A percentile compares a stretch with the other conserved stretches of the same genome.
phyloP scores from a whole-genome alignment of 2,797 vertebrate genomes.

The Toxotes lorentzi region DNA sequence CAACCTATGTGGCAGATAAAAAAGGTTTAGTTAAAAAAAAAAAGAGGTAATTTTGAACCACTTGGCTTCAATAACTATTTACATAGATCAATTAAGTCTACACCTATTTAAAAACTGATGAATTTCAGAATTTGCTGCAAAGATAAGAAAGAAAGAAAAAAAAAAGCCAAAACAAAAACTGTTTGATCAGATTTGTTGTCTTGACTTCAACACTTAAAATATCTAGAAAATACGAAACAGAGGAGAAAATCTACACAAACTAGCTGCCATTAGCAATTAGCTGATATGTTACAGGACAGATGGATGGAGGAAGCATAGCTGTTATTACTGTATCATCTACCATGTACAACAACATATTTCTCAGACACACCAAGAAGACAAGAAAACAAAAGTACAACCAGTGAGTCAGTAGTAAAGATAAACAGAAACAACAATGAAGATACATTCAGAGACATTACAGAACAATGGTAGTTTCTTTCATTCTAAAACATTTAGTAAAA shows the following conservation, averaged over 20 bases:
- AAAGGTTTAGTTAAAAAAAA: constrained; percentile 58
- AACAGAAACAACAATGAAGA: constrained; percentile 16
- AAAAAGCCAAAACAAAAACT: not conserved
- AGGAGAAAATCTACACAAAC: constrained; percentile 27
- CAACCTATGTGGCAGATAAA: constrained; percentile 1
- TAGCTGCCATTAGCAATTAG: constrained; percentile 63
- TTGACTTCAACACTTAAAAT: constrained; percentile 20
- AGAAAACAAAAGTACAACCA: constrained; percentile 11
- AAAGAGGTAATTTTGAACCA: not conserved
- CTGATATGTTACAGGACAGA: constrained; percentile 19
- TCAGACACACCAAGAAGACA: not conserved
- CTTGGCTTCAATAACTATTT: constrained; percentile 38
- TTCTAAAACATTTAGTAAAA: not conserved
- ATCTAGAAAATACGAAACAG: constrained; percentile 9
- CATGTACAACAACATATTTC: constrained; percentile 25
- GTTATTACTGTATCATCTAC: not conserved
- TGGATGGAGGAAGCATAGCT: not conserved
- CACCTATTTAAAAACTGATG: constrained; percentile 13
- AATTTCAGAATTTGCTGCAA: constrained; percentile 2
- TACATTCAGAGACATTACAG: constrained; percentile 8
- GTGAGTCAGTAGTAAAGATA: constrained; percentile 5
- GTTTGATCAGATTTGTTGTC: not conserved
- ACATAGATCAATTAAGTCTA: constrained; percentile 36
- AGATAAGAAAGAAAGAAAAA: not conserved
- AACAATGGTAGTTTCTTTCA: not conserved